A percentile compares a stretch with the other conserved stretches of the same genome.
Evolutionary conservation across 2,888 invertebrate species (phyloP).

Genomic region (Myathropa florea): DNA sequence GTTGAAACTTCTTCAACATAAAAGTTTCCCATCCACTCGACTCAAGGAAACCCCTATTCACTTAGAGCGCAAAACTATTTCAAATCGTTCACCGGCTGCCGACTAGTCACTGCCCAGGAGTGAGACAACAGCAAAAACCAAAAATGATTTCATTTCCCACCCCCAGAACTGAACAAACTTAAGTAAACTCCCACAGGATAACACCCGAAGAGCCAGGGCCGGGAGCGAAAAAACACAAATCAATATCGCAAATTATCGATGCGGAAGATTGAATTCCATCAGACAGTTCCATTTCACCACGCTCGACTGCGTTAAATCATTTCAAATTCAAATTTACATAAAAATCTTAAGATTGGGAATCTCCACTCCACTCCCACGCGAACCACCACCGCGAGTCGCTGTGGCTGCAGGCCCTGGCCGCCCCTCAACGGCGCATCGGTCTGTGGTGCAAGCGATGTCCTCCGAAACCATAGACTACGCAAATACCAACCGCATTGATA

Average conservation of each 20-base stretch:
- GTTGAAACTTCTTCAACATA: not conserved
- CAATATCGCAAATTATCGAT: constrained; percentile 54
- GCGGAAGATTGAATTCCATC: constrained; percentile 65
- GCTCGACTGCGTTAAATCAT: constrained; percentile 56
- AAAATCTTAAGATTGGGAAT: constrained; percentile 25
- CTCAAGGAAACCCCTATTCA: not conserved
- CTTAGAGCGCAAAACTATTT: constrained; percentile 1
- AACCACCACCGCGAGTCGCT: too few relatives aligned
- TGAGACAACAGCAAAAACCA: not conserved
- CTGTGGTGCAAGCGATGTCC: not conserved
- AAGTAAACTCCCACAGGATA: not conserved
- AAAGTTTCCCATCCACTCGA: not conserved
- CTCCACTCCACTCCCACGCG: not conserved
- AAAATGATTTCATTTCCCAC: constrained; percentile 7
- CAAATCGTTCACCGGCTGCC: not conserved
- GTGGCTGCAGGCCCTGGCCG: too few relatives aligned
- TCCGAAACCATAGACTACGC: constrained; percentile 19
- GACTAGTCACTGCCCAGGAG: not conserved
- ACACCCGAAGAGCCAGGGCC: not conserved
- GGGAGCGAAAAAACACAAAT: constrained; percentile 19
- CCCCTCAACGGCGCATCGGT: not conserved
- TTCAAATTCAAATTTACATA: constrained; percentile 59
- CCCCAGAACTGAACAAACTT: constrained; percentile 18
- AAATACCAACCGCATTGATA: constrained; percentile 58
- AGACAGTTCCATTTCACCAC: constrained; percentile 30